Evolutionary conservation across 2,888 invertebrate species (phyloP).

Genomic region (Melangyna quadrimaculata): DNA sequence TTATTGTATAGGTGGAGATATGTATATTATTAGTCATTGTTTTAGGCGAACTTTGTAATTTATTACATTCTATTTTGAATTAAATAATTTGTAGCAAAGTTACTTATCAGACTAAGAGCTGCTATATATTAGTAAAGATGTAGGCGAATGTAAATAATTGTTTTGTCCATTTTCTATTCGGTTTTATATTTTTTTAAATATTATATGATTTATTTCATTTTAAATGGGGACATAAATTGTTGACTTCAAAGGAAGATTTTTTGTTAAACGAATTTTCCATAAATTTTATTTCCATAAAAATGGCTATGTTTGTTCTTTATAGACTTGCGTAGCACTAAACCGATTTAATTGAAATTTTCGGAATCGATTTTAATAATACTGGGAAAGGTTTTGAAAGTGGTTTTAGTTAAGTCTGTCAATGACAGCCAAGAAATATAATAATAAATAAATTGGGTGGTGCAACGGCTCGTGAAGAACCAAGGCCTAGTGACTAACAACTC

Average conservation of each 20-base stretch:
- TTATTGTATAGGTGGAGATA: not conserved
- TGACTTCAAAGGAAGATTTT: slow-evolving; percentile 1
- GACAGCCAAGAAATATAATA: no score
- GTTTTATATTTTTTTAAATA: no score
- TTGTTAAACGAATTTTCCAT: not conserved
- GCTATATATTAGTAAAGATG: not conserved
- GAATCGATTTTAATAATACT: no score
- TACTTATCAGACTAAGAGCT: no score
- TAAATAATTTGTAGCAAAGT: not conserved
- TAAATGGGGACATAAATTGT: not conserved
- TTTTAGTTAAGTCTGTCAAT: no score
- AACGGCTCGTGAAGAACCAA: no score
- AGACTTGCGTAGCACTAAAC: no score
- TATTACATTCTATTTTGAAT: not conserved
- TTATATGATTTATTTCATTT: not conserved
- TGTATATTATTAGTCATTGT: not conserved
- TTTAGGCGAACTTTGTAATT: not conserved
- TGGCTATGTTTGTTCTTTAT: no score
- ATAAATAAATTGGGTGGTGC: no score
- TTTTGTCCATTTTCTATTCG: not conserved
- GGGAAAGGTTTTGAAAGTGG: no score
- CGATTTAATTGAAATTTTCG: no score
- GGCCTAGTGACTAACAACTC: no score
- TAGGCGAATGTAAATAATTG: not conserved
- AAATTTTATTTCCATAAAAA: not conserved